Base-by-base conservation (phyloP, 2,888 invertebrate species). In the Cosmorhoe ocellata region DNA sequence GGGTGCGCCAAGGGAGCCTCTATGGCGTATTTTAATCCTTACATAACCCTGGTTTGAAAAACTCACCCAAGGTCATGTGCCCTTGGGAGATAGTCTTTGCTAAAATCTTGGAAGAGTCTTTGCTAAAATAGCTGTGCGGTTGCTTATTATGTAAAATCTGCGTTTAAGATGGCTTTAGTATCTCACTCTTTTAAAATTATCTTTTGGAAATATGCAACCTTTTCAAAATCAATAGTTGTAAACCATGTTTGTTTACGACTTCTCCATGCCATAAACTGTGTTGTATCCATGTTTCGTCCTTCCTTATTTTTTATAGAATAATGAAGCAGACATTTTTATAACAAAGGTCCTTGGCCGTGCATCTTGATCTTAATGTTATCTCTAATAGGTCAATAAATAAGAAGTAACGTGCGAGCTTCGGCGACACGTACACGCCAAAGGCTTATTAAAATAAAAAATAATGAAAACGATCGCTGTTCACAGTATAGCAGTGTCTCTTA, bases 301-400 rank as follows among this genome's bases (percentile, higher is more conserved):
- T 68, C 72, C 75, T 76, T 75, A 81, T 82, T 89, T 88, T 82
- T 87, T 86, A 75, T 81, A 81, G 81, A 88, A 89, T 89, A 90
- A 89, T 89, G 89, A 87, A 84, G 85, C 83, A 81, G 85, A 86
- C 85, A 88, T 88, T 89, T 90, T 90, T 89, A 88, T 88, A 89
- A 89, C 89, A 90, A 90, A 90, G 87, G 88, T 89, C 89, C 87
- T 89, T 88, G 86, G 87, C 89, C 89, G 88, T 89, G 88, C 88
- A 87, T 89, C 88, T 86, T 81, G 90, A 89, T 89, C 89, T 88
- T 83, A 86, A 88, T 89, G 88, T 89, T 89, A 90, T 90, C 89
- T 90, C 88, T 90, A 90, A 90, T 90, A 90, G 89, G 88, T 83
- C 88, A 90, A 90, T 90, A 90, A 90, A 90, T 90, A 88, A 89